Evolutionary conservation across 2,113 vertebrate genomes (phyloP), one percentile per base, ranked within the genome.

Genomic region (Carollia perspicillata): DNA sequence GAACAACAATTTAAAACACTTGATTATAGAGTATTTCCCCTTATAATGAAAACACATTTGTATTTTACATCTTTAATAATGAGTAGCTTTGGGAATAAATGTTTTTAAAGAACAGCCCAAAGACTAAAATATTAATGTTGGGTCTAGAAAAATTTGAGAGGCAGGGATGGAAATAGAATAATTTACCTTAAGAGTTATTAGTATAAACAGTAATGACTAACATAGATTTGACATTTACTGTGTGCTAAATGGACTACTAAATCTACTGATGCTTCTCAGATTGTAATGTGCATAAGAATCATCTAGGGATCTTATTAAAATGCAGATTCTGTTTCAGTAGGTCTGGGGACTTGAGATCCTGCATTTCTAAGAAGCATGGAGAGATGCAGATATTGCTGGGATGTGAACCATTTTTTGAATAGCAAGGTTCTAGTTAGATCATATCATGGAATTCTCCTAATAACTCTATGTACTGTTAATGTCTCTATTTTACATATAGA

Each of bases 41-140:
- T 84, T 93, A 80, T 23, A 68, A 81, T 26, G 47, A 90, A 90
- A 85, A 79, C 65, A 58, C 40, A 72, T 79, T 85, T 93, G 35
- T 49, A 77, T 77, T 89, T 80, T 89, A 75, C 12, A 89, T 85
- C 16, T 80, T 85, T 68, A 71, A 60, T 91, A 87, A 47, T 65
- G 63, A 83, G 13, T 68, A 86, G 77, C 33, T 65, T 88, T 53
- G 60, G 40, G 35, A 81, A 75, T 86, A 91, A 44, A 72, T 84
- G 33, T 42, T 86, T 93, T 89, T 68, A 44, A 95, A 89, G 75
- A 69, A 51, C 5, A 68, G 12, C 49, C 7, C 60, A 90, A 69
- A 81, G 14, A 63, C 75, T 79, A 85, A 93, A 86, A 69, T 86
- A 85, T 89, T 94, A 90, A 69, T 90, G 75, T 16, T 83, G 9